These are phyloP conservation scores for Melieria crassipennis DNA, from an alignment of 2,888 invertebrate genomes.

Conservation along the genomic window DNA sequence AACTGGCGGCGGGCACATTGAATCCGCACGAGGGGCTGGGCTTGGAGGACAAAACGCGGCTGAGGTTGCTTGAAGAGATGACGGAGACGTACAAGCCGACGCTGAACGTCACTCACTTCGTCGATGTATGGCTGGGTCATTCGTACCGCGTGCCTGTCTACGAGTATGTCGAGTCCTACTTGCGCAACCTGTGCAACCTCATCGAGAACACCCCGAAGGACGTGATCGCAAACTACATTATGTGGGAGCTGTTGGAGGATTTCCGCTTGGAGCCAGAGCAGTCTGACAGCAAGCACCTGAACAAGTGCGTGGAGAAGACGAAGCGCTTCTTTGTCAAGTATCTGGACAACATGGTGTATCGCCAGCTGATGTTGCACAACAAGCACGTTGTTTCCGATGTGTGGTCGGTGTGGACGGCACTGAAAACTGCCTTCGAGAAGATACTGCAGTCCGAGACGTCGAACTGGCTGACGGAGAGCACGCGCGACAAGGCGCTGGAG, in stretches of 20 bases:
- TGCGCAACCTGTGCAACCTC: conserved; percentile 50
- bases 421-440: conserved; percentile 50
- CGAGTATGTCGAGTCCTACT: conserved; percentile 53
- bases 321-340: conserved; percentile 51
- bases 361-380: conserved; percentile 41
- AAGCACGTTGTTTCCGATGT: conserved; percentile 41
- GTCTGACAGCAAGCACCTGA: conserved; percentile 41
- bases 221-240: conserved; percentile 58
- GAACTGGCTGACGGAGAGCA: conserved; percentile 50
- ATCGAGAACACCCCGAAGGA: conserved; percentile 49
- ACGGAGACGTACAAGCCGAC: conserved; percentile 48
- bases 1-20: conserved; percentile 45
- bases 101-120: conserved; percentile 55
- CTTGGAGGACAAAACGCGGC: conserved; percentile 46
- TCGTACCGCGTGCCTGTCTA: conserved; percentile 57
- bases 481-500: conserved; percentile 48
- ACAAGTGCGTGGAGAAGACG: conserved; percentile 50
- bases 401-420: conserved; percentile 50
- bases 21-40: conserved; percentile 44
- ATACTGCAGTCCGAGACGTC: conserved; percentile 42
- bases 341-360: conserved; percentile 55
- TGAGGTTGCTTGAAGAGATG: conserved; percentile 50
- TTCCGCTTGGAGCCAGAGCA: conserved; percentile 45
- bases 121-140: conserved; percentile 53
- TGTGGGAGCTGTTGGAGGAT: conserved; percentile 52